Conservation (phyloP, 1,140 invertebrate species). For the Pollicipes pollicipes region DNA sequence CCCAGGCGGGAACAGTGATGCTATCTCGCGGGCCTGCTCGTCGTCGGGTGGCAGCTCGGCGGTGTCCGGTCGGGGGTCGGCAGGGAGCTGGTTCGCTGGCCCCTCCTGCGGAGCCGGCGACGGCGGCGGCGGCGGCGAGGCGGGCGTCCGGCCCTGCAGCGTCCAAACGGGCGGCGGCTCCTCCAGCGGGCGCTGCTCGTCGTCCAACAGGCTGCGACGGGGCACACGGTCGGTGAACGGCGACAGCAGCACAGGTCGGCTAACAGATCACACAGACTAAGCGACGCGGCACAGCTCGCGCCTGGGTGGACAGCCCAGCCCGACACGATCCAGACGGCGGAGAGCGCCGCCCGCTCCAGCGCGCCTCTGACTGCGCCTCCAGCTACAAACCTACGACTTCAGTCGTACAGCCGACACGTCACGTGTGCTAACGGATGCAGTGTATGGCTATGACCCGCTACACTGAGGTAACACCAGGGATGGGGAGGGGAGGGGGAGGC, state of each 20-base stretch:
- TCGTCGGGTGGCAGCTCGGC: not conserved
- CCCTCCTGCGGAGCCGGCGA: too few species aligned
- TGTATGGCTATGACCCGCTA: not conserved
- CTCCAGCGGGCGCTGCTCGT: not conserved
- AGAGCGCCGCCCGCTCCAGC: too few species aligned
- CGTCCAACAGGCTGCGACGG: not conserved
- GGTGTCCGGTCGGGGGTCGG: not conserved
- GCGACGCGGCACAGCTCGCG: not conserved
- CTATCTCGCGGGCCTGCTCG: not conserved
- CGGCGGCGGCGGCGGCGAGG: too few species aligned
- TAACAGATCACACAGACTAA: not conserved
- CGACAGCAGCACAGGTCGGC: not conserved
- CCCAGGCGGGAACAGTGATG: not conserved
- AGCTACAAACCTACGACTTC: too few species aligned
- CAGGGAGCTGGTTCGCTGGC: not conserved
- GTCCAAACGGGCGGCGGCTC: not conserved
- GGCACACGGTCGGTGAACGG: not conserved
- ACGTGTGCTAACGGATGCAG: too few species aligned
- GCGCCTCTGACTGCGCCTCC: too few species aligned
- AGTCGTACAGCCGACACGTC: too few species aligned
- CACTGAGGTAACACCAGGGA: too few species aligned
- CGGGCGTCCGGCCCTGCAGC: not conserved
- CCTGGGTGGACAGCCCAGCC: not conserved
- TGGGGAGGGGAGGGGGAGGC: too few species aligned
- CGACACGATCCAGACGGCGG: too few species aligned